phyloP scores from a whole-genome alignment of 2,797 vertebrate genomes.

The Falco peregrinus region DNA sequence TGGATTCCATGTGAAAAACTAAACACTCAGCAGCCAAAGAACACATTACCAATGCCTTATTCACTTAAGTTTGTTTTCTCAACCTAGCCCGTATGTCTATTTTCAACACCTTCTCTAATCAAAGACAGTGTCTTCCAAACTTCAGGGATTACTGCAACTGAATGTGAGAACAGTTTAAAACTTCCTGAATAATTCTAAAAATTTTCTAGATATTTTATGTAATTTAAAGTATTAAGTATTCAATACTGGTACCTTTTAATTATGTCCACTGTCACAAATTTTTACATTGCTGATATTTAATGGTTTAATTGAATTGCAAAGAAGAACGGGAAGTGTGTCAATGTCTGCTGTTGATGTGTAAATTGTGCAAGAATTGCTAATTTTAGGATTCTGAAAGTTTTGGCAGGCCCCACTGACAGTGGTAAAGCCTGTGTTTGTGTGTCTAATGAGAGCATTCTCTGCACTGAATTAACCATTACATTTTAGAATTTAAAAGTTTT shows the following conservation, averaged over 20 bases:
- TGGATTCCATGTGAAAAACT: background rate
- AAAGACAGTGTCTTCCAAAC: background rate
- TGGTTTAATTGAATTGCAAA: background rate
- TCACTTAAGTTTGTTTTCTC: background rate
- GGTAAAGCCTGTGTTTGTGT: background rate
- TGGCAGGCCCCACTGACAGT: background rate
- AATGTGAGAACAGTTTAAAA: background rate
- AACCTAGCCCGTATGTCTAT: background rate
- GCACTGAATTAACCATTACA: background rate
- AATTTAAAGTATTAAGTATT: background rate
- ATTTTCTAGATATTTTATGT: background rate
- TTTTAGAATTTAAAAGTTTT: background rate
- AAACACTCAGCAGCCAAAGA: background rate
- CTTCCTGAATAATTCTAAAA: background rate
- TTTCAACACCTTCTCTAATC: background rate
- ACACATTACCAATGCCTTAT: background rate
- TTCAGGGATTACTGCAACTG: background rate
- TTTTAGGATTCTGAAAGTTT: background rate
- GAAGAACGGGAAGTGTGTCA: background rate
- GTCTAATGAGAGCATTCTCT: background rate
- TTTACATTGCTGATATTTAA: background rate
- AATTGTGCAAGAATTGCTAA: background rate
- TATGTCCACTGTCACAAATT: background rate
- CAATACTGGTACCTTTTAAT: accelerated
- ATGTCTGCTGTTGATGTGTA: background rate